Base-by-base conservation (phyloP, 2,888 invertebrate genomes). In the Philopedon plagiatum region DNA sequence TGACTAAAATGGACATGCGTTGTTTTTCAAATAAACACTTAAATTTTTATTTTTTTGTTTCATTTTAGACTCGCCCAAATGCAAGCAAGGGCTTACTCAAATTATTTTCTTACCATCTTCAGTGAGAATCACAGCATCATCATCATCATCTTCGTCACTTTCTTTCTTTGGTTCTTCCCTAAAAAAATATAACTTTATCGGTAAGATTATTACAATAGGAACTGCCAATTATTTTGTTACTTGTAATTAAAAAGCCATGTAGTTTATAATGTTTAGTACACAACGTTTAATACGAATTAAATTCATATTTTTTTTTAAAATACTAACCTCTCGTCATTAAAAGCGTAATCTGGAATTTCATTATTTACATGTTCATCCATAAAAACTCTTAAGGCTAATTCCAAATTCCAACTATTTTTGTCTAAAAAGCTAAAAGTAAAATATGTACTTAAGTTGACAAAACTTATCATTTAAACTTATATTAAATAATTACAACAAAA, bases 391-490 rank as follows among this genome's bases (percentile, higher is more conserved):
- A 77, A 58, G 0, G 74, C 54, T 57, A 67, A 73, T 54, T 70
- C 72, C 46, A 77, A 57, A 58, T 76, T 71, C 60, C 75, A 77
- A 29, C 74, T 56, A 49, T 60, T 74, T 34, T 68, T 67, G 11
- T 63, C 67, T 39, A 77, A 51, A 19, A 71, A 76, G 41, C 77
- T 77, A 64, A 39, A 39, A 39, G 5, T 3, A 26, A 26, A n/a
- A n/a, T n/a, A n/a, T n/a, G n/a, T n/a, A n/a, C n/a, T n/a, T n/a
- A n/a, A n/a, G n/a, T n/a, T n/a, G n/a, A n/a, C n/a, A n/a, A n/a
- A n/a, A n/a, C n/a, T n/a, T n/a, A n/a, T n/a, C n/a, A n/a, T n/a
- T n/a, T n/a, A n/a, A n/a, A n/a, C n/a, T n/a, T n/a, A n/a, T n/a
- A n/a, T n/a, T n/a, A n/a, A n/a, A n/a, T n/a, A n/a, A n/a, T n/a